Conservation (phyloP, 1,140 invertebrate genomes). For the Drosophila burlai region DNA sequence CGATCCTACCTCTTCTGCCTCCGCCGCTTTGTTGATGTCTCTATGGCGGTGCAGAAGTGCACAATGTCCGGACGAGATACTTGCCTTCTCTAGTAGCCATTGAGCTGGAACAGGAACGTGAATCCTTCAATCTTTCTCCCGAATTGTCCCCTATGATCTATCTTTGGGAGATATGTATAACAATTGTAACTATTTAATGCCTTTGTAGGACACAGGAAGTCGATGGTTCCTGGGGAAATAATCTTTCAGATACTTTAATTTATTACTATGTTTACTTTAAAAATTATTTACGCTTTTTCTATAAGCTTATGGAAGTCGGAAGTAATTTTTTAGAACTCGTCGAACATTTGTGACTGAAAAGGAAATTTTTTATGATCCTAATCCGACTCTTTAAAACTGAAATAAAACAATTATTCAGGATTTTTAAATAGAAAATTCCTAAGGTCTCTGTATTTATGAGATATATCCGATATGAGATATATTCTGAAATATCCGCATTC, state of each 20-base stretch:
- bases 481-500: no score
- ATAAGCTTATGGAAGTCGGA: not conserved
- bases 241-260: not conserved
- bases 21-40: slow-evolving; percentile 32
- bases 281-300: not conserved
- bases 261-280: not conserved
- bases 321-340: not conserved
- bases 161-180: slow-evolving; percentile 11
- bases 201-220: slow-evolving; percentile 17
- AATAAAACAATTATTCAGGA: accelerated
- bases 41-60: slow-evolving; percentile 30
- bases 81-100: slow-evolving; percentile 54
- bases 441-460: not conserved
- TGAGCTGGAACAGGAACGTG: slow-evolving; percentile 20
- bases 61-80: slow-evolving; percentile 46
- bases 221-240: slow-evolving; percentile 1
- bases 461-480: no score
- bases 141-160: slow-evolving; percentile 43
- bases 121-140: slow-evolving; percentile 36
- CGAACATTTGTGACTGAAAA: not conserved
- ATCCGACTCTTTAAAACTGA: not conserved
- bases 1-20: slow-evolving; percentile 40
- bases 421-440: no score
- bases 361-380: not conserved
- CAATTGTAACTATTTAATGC: slow-evolving; percentile 42